phyloP scores from a whole-genome alignment of 2,113 vertebrate species.

The Scopus umbretta region DNA sequence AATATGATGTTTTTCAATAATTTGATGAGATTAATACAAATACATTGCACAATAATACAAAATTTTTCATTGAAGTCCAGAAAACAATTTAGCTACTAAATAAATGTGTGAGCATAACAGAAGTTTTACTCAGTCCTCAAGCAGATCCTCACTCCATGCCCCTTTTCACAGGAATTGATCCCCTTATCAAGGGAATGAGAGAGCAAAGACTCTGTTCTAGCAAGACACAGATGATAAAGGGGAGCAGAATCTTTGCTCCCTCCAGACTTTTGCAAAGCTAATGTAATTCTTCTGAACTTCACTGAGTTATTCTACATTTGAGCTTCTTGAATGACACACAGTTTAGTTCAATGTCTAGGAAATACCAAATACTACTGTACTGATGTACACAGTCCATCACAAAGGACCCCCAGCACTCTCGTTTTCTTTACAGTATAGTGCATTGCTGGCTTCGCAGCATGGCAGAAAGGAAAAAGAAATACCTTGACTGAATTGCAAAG shows the following conservation, averaged over 20 bases:
- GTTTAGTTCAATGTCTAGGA: not conserved
- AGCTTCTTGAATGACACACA: not conserved
- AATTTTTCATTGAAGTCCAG: not conserved
- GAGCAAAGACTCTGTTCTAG: not conserved
- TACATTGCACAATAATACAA: not conserved
- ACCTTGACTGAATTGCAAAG: not conserved
- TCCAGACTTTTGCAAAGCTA: not conserved
- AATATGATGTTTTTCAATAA: not conserved
- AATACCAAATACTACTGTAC: not conserved
- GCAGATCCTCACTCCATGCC: not conserved
- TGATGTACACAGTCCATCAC: not conserved
- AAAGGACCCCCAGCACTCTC: not conserved
- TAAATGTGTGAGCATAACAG: not conserved
- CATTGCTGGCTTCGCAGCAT: not conserved
- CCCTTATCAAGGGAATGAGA: not conserved
- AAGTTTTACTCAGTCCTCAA: not conserved
- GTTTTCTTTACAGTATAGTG: not conserved
- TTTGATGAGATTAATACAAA: not conserved
- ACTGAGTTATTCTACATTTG: not conserved
- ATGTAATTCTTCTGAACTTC: not conserved
- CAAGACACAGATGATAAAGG: not conserved
- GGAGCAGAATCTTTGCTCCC: not conserved
- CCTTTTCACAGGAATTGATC: not conserved
- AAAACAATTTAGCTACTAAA: not conserved
- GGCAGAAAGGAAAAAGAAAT: not conserved